Percentiles rank a stretch among this genome's conserved stretches.
These are phyloP conservation scores for Ceriagrion tenellum DNA, from an alignment of 2,888 invertebrate genomes.

Conservation along the genomic window DNA sequence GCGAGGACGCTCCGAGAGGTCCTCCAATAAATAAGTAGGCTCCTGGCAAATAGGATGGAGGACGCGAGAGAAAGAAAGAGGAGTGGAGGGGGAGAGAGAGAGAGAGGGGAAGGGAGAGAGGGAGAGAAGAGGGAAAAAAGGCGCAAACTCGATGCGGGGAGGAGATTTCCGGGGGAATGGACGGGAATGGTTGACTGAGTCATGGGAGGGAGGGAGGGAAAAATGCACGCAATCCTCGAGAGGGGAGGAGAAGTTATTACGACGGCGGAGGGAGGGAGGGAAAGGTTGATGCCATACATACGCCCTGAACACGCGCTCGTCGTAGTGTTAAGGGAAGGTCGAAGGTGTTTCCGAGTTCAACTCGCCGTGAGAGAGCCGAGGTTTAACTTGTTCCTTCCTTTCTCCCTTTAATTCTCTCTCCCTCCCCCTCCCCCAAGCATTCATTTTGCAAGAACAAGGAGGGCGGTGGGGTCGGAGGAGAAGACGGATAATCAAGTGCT, in stretches of 20 bases:
- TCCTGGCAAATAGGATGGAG: background rate
- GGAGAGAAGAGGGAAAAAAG: background rate
- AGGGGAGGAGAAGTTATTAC: background rate
- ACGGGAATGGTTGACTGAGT: background rate
- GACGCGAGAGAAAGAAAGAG: background rate
- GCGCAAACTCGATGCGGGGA: background rate
- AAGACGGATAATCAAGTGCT: background rate
- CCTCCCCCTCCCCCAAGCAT: background rate
- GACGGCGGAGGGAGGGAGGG: background rate
- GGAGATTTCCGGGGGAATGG: background rate
- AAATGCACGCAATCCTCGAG: background rate
- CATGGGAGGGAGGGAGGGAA: background rate
- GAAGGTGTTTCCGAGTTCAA: background rate
- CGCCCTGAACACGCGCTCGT: background rate
- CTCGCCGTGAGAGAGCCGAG: background rate
- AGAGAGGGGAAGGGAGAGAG: background rate
- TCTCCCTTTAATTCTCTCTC: background rate
- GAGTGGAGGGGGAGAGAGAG: no score
- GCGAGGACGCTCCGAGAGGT: background rate
- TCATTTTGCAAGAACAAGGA: background rate
- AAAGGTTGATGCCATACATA: background rate
- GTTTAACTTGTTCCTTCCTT: background rate
- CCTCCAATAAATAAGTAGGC: background rate
- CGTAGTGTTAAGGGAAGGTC: background rate
- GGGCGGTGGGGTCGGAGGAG: background rate